Percentiles rank a stretch among this genome's conserved stretches.
phyloP scores from a whole-genome alignment of 2,888 invertebrate genomes.

The Slavum lentiscoides region DNA sequence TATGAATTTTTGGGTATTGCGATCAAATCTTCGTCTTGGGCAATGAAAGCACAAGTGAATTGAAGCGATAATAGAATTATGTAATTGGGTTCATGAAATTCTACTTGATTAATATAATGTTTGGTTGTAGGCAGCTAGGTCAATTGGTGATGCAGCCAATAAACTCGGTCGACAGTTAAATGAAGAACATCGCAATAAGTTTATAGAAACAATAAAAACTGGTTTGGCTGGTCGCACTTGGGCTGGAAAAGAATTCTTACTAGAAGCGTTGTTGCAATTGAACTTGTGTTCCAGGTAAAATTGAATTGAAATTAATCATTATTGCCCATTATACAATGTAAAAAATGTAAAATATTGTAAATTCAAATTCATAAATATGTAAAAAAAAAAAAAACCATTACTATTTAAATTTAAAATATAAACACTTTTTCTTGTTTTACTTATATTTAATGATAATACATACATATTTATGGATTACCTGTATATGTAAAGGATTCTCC shows the following conservation, averaged over 20 bases:
- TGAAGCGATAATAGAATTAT: neutral
- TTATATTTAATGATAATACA: no score
- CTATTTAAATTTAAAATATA: no score
- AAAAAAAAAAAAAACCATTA: no score
- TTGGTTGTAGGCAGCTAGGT: slow-evolving; percentile 70
- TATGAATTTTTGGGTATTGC: slow-evolving; percentile 71
- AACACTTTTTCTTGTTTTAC: no score
- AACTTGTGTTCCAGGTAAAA: slow-evolving; percentile 41
- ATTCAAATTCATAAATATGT: no score
- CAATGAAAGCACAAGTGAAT: slow-evolving; percentile 76
- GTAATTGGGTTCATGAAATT: neutral
- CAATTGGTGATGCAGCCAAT: slow-evolving; percentile 77
- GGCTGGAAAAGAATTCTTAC: slow-evolving; percentile 82
- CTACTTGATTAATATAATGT: slow-evolving; percentile 24
- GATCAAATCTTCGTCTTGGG: slow-evolving; percentile 84
- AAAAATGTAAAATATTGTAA: no score
- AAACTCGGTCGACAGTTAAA: slow-evolving; percentile 70
- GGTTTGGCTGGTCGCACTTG: slow-evolving; percentile 83
- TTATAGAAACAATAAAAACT: slow-evolving; percentile 70
- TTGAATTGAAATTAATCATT: neutral
- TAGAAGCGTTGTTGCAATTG: slow-evolving; percentile 72
- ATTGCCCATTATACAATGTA: no score
- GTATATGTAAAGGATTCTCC: no score
- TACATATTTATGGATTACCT: no score
- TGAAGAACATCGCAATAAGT: slow-evolving; percentile 67